These are phyloP conservation scores for Myanophis thanlyinensis DNA, from an alignment of 2,113 vertebrate genomes.

Conservation along the genomic window DNA sequence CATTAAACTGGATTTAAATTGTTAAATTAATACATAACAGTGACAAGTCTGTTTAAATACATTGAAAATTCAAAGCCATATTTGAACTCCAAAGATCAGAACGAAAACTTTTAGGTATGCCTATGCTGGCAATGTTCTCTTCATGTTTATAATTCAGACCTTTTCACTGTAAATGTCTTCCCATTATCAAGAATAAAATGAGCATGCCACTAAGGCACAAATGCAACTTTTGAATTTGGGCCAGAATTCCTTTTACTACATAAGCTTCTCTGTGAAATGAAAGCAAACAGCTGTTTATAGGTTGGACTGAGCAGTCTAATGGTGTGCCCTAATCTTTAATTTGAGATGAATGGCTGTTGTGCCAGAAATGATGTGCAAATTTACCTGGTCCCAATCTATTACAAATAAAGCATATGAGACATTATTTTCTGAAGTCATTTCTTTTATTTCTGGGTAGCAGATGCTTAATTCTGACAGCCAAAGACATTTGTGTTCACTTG, in stretches of 20 bases:
- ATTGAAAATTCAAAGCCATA: constrained; percentile 9
- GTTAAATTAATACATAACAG: not conserved
- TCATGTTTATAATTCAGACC: constrained; percentile 29
- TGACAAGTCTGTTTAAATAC: not conserved
- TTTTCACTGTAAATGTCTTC: constrained; percentile 58
- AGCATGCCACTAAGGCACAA: constrained; percentile 56
- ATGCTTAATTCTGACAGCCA: constrained; percentile 21
- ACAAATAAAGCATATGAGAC: constrained; percentile 52
- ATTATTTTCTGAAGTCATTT: constrained; percentile 47
- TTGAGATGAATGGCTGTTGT: constrained; percentile 48
- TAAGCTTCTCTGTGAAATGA: constrained; percentile 62
- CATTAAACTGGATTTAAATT: not conserved
- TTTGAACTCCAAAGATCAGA: constrained; percentile 8
- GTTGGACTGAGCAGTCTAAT: constrained; percentile 59
- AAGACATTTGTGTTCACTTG: not conserved
- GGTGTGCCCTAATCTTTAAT: constrained; percentile 55
- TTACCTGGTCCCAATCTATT: constrained; percentile 66
- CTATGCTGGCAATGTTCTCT: not conserved
- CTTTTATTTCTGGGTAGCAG: constrained; percentile 29
- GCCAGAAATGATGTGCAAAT: constrained; percentile 46
- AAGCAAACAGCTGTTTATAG: constrained; percentile 68
- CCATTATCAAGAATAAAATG: constrained; percentile 60
- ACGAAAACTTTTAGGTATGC: not conserved
- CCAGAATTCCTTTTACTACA: constrained; percentile 65
- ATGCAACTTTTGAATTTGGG: constrained; percentile 57